Evolutionary conservation across 2,113 vertebrate species (phyloP).

Genomic region (Urocitellus parryii): DNA sequence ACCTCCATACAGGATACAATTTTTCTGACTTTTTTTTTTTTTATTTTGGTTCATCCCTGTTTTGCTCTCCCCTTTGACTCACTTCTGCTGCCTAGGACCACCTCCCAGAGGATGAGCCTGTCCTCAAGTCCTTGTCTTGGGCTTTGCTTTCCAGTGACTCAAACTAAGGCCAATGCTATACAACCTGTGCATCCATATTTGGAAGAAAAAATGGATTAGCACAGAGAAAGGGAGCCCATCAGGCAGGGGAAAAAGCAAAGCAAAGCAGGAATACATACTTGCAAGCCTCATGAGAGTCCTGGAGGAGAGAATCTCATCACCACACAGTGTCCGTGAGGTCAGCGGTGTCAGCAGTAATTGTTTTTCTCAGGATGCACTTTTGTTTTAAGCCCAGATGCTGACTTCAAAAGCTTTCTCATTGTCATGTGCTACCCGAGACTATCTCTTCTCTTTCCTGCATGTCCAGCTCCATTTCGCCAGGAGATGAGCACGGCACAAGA

Average conservation of each 20-base stretch:
- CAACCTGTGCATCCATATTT: background rate
- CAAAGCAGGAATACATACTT: background rate
- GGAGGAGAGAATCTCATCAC: background rate
- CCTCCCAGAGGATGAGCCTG: background rate
- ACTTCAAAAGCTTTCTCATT: constrained; percentile 35
- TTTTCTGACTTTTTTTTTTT: background rate
- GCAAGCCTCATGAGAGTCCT: background rate
- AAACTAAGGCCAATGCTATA: background rate
- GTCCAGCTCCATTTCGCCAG: background rate
- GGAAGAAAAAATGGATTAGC: background rate
- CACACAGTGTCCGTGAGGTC: background rate
- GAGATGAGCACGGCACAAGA: background rate
- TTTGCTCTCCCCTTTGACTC: background rate
- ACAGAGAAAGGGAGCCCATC: background rate
- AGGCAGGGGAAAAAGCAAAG: background rate
- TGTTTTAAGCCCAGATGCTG: constrained; percentile 21
- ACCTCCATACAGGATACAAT: background rate
- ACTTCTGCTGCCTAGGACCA: too few species aligned
- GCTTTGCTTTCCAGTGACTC: background rate
- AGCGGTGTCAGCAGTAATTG: background rate
- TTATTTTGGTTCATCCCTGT: background rate
- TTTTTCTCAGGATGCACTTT: constrained; percentile 21
- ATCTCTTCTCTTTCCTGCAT: background rate
- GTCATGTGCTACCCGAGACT: background rate
- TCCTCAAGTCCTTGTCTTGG: too few species aligned